phyloP scores from a whole-genome alignment of 2,888 invertebrate species.

The Lobophora halterata region DNA sequence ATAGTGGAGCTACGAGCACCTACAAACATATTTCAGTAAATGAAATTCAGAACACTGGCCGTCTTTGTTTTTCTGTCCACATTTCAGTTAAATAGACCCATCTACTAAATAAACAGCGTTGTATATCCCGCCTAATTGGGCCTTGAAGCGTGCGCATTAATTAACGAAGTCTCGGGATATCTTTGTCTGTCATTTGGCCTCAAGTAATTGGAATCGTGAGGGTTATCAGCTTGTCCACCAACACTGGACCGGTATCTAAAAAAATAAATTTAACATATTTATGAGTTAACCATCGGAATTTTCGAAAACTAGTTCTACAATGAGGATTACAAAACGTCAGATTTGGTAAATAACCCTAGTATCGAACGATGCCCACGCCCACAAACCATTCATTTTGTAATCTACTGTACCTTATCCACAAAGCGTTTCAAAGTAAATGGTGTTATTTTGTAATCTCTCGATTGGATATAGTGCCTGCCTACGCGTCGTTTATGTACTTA shows the following conservation, averaged over 20 bases:
- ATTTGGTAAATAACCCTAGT: slow-evolving; percentile 51
- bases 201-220: slow-evolving; percentile 41
- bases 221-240: slow-evolving; percentile 33
- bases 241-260: slow-evolving; percentile 41
- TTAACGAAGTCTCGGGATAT: slow-evolving; percentile 31
- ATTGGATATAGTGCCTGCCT: slow-evolving; percentile 38
- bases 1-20: too few species aligned
- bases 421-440: slow-evolving; percentile 29
- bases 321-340: slow-evolving; percentile 43
- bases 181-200: slow-evolving; percentile 32
- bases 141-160: slow-evolving; percentile 26
- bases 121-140: slow-evolving; percentile 29
- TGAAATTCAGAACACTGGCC: slow-evolving; percentile 6
- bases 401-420: slow-evolving; percentile 43
- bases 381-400: slow-evolving; percentile 41
- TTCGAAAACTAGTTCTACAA: slow-evolving; percentile 38
- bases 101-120: slow-evolving; percentile 20
- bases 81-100: slow-evolving; percentile 13
- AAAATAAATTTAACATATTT: slow-evolving; percentile 44
- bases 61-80: slow-evolving; percentile 11
- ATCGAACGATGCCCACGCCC: slow-evolving; percentile 44
- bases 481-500: slow-evolving; percentile 36
- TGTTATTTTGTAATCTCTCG: slow-evolving; percentile 39
- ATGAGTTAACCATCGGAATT: slow-evolving; percentile 36
- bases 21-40: slow-evolving; percentile 10